phyloP scores from a whole-genome alignment of 1,140 invertebrate genomes.

The Andrena cerasifolii region DNA sequence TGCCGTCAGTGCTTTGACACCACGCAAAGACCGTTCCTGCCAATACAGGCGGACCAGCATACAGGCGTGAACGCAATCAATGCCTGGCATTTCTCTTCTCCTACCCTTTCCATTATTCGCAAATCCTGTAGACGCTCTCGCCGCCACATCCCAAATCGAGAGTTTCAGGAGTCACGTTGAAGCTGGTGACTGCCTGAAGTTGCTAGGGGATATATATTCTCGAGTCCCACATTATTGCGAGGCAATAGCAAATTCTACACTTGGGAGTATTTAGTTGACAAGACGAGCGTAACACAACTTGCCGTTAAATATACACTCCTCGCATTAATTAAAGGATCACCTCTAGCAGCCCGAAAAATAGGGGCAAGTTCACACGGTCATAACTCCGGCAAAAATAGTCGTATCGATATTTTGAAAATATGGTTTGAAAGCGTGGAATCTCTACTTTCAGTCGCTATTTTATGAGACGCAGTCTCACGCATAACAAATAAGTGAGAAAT shows the following conservation, averaged over 20 bases:
- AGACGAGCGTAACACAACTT: neutral
- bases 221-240: neutral
- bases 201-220: neutral
- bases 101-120: slow-evolving; percentile 7
- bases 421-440: too few relatives aligned
- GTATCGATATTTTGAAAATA: too few relatives aligned
- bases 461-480: too few relatives aligned
- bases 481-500: too few relatives aligned
- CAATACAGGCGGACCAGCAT: slow-evolving; percentile 13
- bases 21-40: slow-evolving; percentile 13
- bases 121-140: neutral
- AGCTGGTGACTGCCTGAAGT: neutral
- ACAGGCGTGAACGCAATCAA: slow-evolving; percentile 58
- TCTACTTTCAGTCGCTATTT: too few relatives aligned
- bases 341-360: too few relatives aligned
- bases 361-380: too few relatives aligned
- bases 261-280: neutral
- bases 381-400: too few relatives aligned
- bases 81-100: slow-evolving; percentile 37
- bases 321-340: too few relatives aligned
- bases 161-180: neutral
- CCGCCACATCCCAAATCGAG: neutral
- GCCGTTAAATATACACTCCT: too few relatives aligned
- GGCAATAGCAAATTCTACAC: neutral
- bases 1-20: slow-evolving; percentile 53